Base-by-base conservation (phyloP, 2,113 vertebrate genomes). In the Daboia siamensis region DNA sequence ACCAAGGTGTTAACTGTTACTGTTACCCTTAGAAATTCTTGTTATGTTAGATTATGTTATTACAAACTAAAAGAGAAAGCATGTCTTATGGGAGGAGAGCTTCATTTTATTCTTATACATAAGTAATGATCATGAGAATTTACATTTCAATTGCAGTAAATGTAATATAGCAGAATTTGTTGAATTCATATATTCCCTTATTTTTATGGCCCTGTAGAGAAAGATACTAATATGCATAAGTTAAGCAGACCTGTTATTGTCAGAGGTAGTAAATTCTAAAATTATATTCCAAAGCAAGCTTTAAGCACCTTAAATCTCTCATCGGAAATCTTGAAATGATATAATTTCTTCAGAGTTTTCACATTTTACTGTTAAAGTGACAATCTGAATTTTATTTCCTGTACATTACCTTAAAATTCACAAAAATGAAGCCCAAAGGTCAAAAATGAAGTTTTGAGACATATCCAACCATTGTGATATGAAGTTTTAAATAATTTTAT, bases 81-180 rank as follows among this genome's bases (percentile, higher is more conserved):
- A 59, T 90, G 59, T 9, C 13, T 48, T 84, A 51, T 54, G 52
- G 23, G 20, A 44, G 17, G 44, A 55, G 5, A 8, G 51, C 5
- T 87, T 86, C 17, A 24, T 88, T 89, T 92, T 69, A 15, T 69
- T 54, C 74, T 86, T 29, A 39, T 56, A 91, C 9, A 51, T 51
- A 33, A 0, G 4, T 13, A 86, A 21, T 24, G 17, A 88, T 39
- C n/a, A 9, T 5, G 2, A 88, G 51, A 51, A 74, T 80, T 55
- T 88, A 21, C 29, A 86, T 12, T 86, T 90, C 20, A 26, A 15
- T 39, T 93, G 26, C 20, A 92, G 20, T 59, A 91, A 88, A 91
- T 13, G 46, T 93, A 94, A 51, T 5, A 90, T 61, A 12, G 51
- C 87, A 84, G 57, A 90, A 85, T 64, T 85, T 86, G 56, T 93